Conservation (phyloP, 30 jellyfish, hydroid and myxozoan genomes). For the Hydractinia symbiolongicarpus region DNA sequence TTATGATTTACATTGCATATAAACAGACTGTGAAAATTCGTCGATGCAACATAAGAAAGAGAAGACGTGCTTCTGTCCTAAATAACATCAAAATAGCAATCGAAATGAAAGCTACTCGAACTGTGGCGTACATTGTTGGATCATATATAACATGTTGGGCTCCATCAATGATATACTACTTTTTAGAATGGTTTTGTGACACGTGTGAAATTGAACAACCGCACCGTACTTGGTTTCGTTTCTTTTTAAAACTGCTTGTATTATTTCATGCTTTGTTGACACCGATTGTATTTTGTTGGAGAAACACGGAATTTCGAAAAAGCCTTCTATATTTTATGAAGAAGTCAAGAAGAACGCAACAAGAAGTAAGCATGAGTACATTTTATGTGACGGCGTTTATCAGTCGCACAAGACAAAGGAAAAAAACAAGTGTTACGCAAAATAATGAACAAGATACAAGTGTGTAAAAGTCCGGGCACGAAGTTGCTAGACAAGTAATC, state of each 20-base stretch:
- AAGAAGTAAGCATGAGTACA: no score
- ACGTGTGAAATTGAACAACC: constrained; percentile 33
- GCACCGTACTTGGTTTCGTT: constrained; percentile 27
- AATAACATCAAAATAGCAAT: constrained; percentile 28
- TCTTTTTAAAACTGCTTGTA: constrained; percentile 56
- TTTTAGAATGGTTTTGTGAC: constrained; percentile 55
- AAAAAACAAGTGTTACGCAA: no score
- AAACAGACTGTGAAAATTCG: constrained; percentile 35
- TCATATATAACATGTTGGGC: constrained; percentile 57
- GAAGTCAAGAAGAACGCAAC: no score
- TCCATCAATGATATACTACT: constrained; percentile 60
- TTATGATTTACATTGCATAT: constrained; percentile 53
- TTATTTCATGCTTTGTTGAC: constrained; percentile 49
- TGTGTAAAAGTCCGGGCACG: no score
- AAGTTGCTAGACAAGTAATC: no score
- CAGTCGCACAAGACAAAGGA: no score
- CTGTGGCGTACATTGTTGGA: constrained; percentile 53
- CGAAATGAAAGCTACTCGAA: constrained; percentile 68
- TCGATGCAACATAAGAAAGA: neutral
- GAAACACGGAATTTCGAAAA: constrained; percentile 45
- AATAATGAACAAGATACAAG: no score
- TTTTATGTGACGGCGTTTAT: no score
- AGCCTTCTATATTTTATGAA: neutral
- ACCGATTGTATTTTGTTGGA: constrained; percentile 72
- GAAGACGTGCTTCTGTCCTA: constrained; percentile 9